Evolutionary conservation across 2,888 invertebrate genomes (phyloP), one percentile per base, ranked within the genome.

Genomic region (Octodonta nipae): DNA sequence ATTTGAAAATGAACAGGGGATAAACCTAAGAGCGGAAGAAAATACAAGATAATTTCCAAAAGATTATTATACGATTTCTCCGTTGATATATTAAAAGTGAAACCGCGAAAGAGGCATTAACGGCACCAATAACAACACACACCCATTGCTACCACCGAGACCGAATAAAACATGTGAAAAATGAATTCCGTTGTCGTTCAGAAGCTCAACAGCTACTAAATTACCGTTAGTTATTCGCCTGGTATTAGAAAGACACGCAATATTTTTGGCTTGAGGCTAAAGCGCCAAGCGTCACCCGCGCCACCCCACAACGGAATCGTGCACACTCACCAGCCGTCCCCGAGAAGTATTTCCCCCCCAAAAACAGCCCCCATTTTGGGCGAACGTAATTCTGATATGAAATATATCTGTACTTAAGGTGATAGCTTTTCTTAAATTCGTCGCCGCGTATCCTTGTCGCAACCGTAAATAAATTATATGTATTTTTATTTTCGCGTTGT

Each of bases 401-500:
- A 60, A 61, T 63, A 63, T 63, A 52, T 54, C 53, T 56, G 55
- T 63, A 63, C 63, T 63, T 63, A 62, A 58, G 61, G 56, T 62
- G 63, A 63, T 63, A 54, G 61, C 63, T 63, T 63, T 61, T 57
- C 61, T 60, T 61, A 61, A 63, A 62, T 58, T 62, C 61, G 59
- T 54, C 55, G 54, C 53, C 10, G 7, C 13, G 10, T 12, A 29
- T 46, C 52, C 53, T 53, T 49, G 54, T 54, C 54, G 55, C 51
- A 46, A 56, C 55, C 57, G 52, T 55, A 58, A 58, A 60, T 58
- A 60, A 60, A 60, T 60, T 60, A 60, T 57, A 50, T 51, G 49
- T 51, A 51, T 53, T 53, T 52, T 52, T 54, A 52, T 52, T 54
- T 54, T 46, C 50, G 49, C n/a, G n/a, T n/a, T n/a, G n/a, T n/a